phyloP scores from a whole-genome alignment of 1,140 invertebrate genomes.

The Calephelis nemesis region DNA sequence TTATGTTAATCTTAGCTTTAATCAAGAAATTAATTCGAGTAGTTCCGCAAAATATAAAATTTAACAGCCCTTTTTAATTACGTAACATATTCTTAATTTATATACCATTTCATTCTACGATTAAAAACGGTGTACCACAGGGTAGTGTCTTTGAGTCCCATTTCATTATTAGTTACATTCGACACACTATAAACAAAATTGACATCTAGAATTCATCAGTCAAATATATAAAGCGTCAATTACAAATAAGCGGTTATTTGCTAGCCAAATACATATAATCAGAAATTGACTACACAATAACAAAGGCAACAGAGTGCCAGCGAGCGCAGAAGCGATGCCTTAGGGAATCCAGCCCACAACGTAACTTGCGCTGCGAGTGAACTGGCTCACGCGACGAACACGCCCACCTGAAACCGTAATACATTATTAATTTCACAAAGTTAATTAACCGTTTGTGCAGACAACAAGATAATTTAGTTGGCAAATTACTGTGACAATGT shows the following conservation, averaged over 20 bases:
- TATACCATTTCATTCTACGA: too few species aligned
- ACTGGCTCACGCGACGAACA: constrained; percentile 60
- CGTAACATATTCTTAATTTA: too few species aligned
- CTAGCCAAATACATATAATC: neutral
- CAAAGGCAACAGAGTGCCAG: constrained; percentile 43
- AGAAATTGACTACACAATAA: constrained; percentile 47
- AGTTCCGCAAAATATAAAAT: too few species aligned
- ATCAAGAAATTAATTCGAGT: too few species aligned
- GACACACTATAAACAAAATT: neutral
- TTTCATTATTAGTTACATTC: neutral
- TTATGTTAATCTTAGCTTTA: too few species aligned
- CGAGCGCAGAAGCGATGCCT: constrained; percentile 35
- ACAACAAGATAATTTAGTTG: too few species aligned
- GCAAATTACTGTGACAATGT: too few species aligned
- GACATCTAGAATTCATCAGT: neutral
- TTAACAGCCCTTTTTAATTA: too few species aligned
- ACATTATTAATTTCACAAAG: neutral
- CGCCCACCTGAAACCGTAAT: constrained; percentile 52
- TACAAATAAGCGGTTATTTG: neutral
- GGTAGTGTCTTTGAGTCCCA: neutral
- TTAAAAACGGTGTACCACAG: neutral
- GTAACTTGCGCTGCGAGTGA: constrained; percentile 72
- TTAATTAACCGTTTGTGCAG: too few species aligned
- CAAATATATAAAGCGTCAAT: neutral
- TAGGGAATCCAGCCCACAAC: constrained; percentile 71